Conservation (phyloP, 1,140 invertebrate genomes). For the Orchestia grillus region DNA sequence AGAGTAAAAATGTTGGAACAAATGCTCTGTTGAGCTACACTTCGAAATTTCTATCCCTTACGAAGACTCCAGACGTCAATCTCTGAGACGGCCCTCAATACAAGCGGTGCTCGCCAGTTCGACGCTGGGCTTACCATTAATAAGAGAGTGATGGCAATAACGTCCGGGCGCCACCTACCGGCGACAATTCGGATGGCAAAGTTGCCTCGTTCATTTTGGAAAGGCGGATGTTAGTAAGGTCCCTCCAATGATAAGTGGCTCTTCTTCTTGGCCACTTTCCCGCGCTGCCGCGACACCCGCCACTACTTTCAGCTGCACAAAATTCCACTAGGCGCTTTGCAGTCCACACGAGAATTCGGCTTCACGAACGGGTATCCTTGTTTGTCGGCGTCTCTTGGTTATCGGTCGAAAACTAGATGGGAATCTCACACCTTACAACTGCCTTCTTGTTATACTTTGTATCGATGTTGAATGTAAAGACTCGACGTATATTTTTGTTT, state of each 20-base stretch:
- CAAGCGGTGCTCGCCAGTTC: neutral
- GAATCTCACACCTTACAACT: too few species aligned
- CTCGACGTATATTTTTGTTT: too few species aligned
- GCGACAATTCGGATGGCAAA: slow-evolving; percentile 55
- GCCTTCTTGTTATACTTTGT: too few species aligned
- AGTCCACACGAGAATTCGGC: neutral
- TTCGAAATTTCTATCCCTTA: neutral
- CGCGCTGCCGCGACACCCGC: neutral
- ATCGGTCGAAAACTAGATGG: neutral
- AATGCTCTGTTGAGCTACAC: neutral
- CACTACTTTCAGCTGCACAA: neutral
- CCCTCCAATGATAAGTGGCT: slow-evolving; percentile 39
- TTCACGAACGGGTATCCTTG: neutral
- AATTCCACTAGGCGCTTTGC: neutral
- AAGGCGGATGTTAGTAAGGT: slow-evolving; percentile 50
- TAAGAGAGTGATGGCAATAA: slow-evolving; percentile 56
- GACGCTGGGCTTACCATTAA: slow-evolving; percentile 32
- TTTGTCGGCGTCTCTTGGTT: neutral
- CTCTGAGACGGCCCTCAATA: neutral
- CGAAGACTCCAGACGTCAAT: neutral
- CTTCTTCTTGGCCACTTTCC: slow-evolving; percentile 50
- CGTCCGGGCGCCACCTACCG: slow-evolving; percentile 52
- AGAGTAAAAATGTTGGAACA: neutral
- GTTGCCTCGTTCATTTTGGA: slow-evolving; percentile 54
- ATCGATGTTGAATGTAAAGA: too few species aligned